Base-by-base conservation (phyloP, 2,797 vertebrate species). In the Lepidocolaptes lacrymiger region DNA sequence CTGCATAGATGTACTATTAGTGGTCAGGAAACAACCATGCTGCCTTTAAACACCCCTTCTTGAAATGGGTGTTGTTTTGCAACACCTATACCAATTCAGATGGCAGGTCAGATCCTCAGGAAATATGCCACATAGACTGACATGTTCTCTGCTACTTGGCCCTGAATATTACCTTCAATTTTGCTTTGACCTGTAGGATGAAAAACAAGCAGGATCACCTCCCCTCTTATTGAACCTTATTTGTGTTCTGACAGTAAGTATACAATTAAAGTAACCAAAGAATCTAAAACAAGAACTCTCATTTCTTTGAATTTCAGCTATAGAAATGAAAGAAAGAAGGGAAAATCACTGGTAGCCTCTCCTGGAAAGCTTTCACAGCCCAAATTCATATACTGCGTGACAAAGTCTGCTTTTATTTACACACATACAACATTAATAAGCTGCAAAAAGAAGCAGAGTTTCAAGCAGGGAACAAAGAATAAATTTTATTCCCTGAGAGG, bases 81-180 rank as follows among this genome's bases (percentile, higher is more conserved):
- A 28, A 51, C 5, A 67, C 21, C 15, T 51, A 9, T 13, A 62
- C 16, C 26, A 37, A 11, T 44, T 32, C 0, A 0, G 51, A 64
- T 27, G 26, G 30, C 52, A 77, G 36, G 16, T n/a, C 34, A 93
- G 49, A 41, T 30, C 36, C 66, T 69, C 39, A 30, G 52, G 19
- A 85, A 88, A 19, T 1, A 1, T 3, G 0, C 6, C 21, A 18
- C 3, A 0, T 1, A 58, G 20, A 61, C 21, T 1, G 5, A 59
- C 2, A 1, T 7, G 2, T 11, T 49, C 32, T 83, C 30, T 19
- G 20, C 36, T 54, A 41, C 26, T 22, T 37, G 12, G 23, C 48
- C 91, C 41, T 36, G 49, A 56, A 75, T 41, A 21, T 49, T 66
- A 55, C 21, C n/a, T 74, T 15, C n/a, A n/a, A 3, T 55, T 84